Evolutionary conservation across 2,797 vertebrate species (phyloP).

Genomic region (Enteromius argenteus): DNA sequence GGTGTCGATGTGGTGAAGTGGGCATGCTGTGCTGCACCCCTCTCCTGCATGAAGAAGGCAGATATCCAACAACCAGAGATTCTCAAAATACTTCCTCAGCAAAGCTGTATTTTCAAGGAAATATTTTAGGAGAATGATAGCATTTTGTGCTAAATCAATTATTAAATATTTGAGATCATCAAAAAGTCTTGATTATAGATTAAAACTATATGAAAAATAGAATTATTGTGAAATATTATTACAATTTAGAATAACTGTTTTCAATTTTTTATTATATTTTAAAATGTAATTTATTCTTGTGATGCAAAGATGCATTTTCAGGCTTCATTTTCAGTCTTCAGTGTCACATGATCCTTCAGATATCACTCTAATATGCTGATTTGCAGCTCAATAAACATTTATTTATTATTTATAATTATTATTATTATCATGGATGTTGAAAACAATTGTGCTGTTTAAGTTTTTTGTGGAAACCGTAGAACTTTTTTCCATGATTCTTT

Average conservation of each 20-base stretch:
- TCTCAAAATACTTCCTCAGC: conserved; percentile 44
- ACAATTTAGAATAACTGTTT: neutral
- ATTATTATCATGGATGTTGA: too few relatives aligned
- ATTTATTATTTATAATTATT: too few relatives aligned
- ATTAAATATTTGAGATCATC: neutral
- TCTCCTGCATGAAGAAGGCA: conserved; percentile 16
- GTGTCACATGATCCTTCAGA: neutral
- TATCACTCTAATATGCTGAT: neutral
- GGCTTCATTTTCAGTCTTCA: neutral
- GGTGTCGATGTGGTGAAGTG: conserved; percentile 58
- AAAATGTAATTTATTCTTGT: neutral
- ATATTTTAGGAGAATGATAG: neutral
- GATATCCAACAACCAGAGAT: conserved; percentile 27
- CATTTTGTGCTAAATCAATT: neutral
- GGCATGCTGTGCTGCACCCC: conserved; percentile 39
- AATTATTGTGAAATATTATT: neutral
- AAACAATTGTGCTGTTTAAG: too few relatives aligned
- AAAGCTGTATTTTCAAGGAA: neutral
- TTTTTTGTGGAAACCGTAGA: too few relatives aligned
- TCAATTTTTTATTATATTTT: neutral
- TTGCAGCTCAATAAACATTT: too few relatives aligned
- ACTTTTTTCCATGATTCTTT: too few relatives aligned
- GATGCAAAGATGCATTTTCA: neutral
- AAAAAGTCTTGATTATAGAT: neutral
- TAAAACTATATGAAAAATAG: neutral